These are phyloP conservation scores for Antigone vipio DNA, from an alignment of 2,113 vertebrate genomes.

Conservation along the genomic window DNA sequence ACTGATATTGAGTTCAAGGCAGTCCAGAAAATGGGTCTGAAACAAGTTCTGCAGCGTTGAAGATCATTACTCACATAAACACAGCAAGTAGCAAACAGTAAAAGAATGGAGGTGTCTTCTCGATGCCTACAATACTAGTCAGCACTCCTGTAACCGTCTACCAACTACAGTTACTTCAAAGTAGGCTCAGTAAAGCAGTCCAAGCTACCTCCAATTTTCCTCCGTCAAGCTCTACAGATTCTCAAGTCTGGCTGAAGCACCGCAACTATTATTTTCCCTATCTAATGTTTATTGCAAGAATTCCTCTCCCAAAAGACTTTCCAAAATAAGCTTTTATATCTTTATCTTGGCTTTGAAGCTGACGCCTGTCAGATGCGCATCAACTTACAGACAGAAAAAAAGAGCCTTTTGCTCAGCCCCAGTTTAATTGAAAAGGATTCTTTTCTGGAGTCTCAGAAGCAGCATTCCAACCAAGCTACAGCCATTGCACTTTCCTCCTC, in stretches of 20 bases:
- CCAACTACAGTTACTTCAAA: not conserved
- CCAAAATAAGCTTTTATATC: not conserved
- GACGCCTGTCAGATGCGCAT: not conserved
- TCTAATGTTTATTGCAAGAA: not conserved
- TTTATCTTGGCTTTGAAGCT: conserved; percentile 15
- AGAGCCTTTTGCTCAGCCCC: not conserved
- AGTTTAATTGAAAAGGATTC: not conserved
- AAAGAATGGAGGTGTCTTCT: not conserved
- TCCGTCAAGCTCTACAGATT: not conserved
- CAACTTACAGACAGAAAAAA: not conserved
- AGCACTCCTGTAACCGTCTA: not conserved
- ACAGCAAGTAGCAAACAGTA: not conserved
- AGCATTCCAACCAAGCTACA: not conserved
- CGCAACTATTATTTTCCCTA: not conserved
- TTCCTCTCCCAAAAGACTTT: not conserved
- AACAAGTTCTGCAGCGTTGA: not conserved
- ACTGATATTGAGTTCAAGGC: not conserved
- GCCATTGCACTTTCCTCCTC: not conserved
- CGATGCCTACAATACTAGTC: not conserved
- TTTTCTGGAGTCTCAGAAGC: not conserved
- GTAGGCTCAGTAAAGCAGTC: not conserved
- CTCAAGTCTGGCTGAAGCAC: not conserved
- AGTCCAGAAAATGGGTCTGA: not conserved
- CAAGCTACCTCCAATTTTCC: not conserved
- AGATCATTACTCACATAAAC: not conserved